These are phyloP conservation scores for Drosophila azteca DNA, from an alignment of 1,140 invertebrate species.

Conservation along the genomic window DNA sequence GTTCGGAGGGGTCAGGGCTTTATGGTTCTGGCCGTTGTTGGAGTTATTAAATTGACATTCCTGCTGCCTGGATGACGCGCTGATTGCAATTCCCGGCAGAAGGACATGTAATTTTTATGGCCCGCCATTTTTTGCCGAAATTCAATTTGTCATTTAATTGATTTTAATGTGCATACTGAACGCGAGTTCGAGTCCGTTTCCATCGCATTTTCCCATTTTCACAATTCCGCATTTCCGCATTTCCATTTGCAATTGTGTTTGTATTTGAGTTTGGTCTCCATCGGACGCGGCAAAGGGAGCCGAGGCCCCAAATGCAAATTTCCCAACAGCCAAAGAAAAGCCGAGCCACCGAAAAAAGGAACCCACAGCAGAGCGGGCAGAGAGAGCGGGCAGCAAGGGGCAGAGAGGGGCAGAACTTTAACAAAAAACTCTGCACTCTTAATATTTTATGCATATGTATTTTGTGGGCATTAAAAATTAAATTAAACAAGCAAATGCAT, in stretches of 20 bases:
- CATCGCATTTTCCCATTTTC: slow-evolving; percentile 34
- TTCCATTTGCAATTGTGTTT: slow-evolving; percentile 43
- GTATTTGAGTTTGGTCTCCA: slow-evolving; percentile 42
- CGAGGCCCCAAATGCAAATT: slow-evolving; percentile 65
- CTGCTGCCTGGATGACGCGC: slow-evolving; percentile 66
- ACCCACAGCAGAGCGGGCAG: neutral
- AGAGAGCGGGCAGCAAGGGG: slow-evolving; percentile 1
- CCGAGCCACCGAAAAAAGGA: slow-evolving; percentile 7
- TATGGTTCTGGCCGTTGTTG: slow-evolving; percentile 28
- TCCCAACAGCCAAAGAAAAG: slow-evolving; percentile 34
- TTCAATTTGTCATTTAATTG: slow-evolving; percentile 82
- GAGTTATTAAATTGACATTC: slow-evolving; percentile 81
- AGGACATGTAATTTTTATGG: slow-evolving; percentile 80
- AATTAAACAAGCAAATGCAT: slow-evolving; percentile 80
- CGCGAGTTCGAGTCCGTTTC: neutral
- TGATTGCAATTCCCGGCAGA: slow-evolving; percentile 79
- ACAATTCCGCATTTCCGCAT: slow-evolving; percentile 37
- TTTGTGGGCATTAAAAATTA: slow-evolving; percentile 82
- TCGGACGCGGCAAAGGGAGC: slow-evolving; percentile 17
- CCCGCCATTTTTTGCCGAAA: slow-evolving; percentile 75
- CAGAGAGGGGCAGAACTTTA: slow-evolving; percentile 33
- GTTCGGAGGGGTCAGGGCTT: neutral
- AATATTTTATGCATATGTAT: slow-evolving; percentile 81
- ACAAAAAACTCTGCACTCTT: slow-evolving; percentile 58
- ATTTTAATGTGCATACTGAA: slow-evolving; percentile 75